These are phyloP conservation scores for Diachrysia chrysitis DNA, from an alignment of 2,888 invertebrate species.

Conservation along the genomic window DNA sequence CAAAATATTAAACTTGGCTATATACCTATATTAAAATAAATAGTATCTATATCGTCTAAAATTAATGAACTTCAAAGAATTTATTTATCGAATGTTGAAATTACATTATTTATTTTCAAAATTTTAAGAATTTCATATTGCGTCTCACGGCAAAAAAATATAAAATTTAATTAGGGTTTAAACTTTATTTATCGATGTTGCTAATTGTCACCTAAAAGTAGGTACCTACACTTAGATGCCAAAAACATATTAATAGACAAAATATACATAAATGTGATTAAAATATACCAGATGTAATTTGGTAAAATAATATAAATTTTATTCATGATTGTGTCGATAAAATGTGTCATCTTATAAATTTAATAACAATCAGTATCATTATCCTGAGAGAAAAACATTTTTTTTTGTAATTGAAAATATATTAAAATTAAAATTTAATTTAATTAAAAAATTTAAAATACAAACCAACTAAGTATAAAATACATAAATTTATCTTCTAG, in stretches of 20 bases:
- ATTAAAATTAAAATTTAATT: no score
- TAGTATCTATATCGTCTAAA: slow-evolving; percentile 27
- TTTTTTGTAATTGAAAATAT: no score
- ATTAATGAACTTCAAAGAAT: slow-evolving; percentile 20
- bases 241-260: slow-evolving; percentile 12
- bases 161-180: slow-evolving; percentile 16
- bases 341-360: no score
- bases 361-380: no score
- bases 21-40: slow-evolving; percentile 29
- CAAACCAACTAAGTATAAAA: no score
- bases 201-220: slow-evolving; percentile 14
- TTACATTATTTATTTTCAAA: slow-evolving; percentile 13
- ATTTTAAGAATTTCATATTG: slow-evolving; percentile 13
- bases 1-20: slow-evolving; percentile 47
- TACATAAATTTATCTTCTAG: no score
- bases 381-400: no score
- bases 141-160: slow-evolving; percentile 15
- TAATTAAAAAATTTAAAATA: no score
- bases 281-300: background rate
- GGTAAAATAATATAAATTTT: background rate
- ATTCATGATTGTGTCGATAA: background rate
- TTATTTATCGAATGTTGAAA: slow-evolving; percentile 10
- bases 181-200: slow-evolving; percentile 18
- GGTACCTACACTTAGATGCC: slow-evolving; percentile 48
- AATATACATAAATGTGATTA: background rate